A percentile compares a stretch with the other conserved stretches of the same genome.
phyloP scores from a whole-genome alignment of 2,113 vertebrate genomes.

The Brachionichthys hirsutus region DNA sequence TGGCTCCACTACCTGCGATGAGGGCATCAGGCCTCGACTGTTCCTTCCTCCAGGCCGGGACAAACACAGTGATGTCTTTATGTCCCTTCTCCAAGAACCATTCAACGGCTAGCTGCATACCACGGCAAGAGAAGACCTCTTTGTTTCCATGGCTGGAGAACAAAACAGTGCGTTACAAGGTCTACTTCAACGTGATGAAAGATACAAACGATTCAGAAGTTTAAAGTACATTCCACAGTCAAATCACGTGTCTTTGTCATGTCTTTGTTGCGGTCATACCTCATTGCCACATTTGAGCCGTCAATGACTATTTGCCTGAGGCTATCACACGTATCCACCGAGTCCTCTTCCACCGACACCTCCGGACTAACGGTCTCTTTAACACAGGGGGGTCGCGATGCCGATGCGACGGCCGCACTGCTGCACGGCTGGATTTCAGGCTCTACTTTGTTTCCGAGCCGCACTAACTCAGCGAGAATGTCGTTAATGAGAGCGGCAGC shows the following conservation, averaged over 20 bases:
- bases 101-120: slow-evolving; percentile 95
- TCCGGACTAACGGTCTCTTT: slow-evolving; percentile 89
- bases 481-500: slow-evolving; percentile 94
- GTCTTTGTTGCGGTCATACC: slow-evolving; percentile 75
- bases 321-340: slow-evolving; percentile 88
- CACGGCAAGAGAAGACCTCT: slow-evolving; percentile 97
- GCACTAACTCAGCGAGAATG: slow-evolving; percentile 92
- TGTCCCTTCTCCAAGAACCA: slow-evolving; percentile 98
- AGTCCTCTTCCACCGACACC: slow-evolving; percentile 90
- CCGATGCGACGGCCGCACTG: slow-evolving; percentile 51
- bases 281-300: slow-evolving; percentile 98
- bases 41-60: slow-evolving; percentile 97
- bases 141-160: slow-evolving; percentile 96
- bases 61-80: slow-evolving; percentile 98
- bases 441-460: slow-evolving; percentile 93
- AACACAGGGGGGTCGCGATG: slow-evolving; percentile 77
- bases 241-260: not conserved
- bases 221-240: not conserved
- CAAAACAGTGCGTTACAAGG: slow-evolving; percentile 41
- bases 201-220: not conserved
- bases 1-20: slow-evolving; percentile 85
- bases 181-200: slow-evolving; percentile 4
- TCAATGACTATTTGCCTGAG: slow-evolving; percentile 94
- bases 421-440: slow-evolving; percentile 81
- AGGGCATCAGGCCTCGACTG: slow-evolving; percentile 96